Percentiles rank a stretch among this genome's conserved stretches.
These are phyloP conservation scores for Pelobates fuscus DNA, from an alignment of 2,113 vertebrate genomes.

Conservation along the genomic window DNA sequence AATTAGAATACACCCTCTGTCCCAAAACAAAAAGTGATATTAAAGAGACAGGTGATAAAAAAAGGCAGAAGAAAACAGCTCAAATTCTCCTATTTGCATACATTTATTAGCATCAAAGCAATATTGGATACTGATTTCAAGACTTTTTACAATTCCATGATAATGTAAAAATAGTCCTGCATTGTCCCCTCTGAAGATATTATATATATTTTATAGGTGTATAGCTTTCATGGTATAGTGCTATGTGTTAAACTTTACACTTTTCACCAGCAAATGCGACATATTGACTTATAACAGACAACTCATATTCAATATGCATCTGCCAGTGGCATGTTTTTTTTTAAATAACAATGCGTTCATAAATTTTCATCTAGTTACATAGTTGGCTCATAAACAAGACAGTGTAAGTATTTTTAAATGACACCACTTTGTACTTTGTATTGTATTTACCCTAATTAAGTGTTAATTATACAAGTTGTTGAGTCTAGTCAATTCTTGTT, in stretches of 20 bases:
- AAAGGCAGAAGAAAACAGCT: no score
- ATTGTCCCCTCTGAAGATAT: no score
- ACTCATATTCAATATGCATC: neutral
- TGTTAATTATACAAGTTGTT: conserved; percentile 44
- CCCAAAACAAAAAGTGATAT: no score
- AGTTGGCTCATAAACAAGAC: conserved; percentile 19
- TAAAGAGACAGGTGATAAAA: no score
- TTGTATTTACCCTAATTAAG: conserved; percentile 37
- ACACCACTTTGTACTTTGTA: conserved; percentile 25
- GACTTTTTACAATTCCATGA: no score
- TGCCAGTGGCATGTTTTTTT: neutral
- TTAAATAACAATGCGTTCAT: conserved; percentile 7
- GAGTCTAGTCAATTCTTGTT: conserved; percentile 43
- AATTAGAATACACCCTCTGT: no score
- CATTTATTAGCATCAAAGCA: no score
- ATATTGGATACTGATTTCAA: no score
- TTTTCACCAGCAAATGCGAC: conserved; percentile 30
- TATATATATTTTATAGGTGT: no score
- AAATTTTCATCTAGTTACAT: conserved; percentile 7
- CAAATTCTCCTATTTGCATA: no score
- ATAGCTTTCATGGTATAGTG: neutral
- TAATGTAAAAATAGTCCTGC: no score
- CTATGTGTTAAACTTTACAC: conserved; percentile 7
- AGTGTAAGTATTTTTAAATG: conserved; percentile 14
- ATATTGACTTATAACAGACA: conserved; percentile 7